These are phyloP conservation scores for Periplaneta americana DNA, from an alignment of 1,140 invertebrate species.

Conservation along the genomic window DNA sequence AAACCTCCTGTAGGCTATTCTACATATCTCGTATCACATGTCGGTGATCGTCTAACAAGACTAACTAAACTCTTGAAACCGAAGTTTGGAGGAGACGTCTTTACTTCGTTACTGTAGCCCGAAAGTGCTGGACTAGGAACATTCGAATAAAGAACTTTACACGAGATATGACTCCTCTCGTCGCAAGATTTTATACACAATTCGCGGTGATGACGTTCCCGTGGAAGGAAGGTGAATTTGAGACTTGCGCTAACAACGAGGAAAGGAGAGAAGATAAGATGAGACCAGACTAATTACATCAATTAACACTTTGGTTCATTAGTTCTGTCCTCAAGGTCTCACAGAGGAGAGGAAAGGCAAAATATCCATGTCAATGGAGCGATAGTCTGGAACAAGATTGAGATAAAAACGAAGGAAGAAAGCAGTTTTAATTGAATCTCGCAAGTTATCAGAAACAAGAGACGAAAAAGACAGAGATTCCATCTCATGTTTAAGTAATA, in stretches of 20 bases:
- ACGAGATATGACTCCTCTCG: too few relatives aligned
- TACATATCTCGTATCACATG: too few relatives aligned
- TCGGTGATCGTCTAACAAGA: too few relatives aligned
- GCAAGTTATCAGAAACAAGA: background rate
- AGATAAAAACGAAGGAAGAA: background rate
- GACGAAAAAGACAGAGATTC: too few relatives aligned
- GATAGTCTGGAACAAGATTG: background rate
- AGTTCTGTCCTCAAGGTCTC: background rate
- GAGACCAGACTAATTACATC: background rate
- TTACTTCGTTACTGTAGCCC: too few relatives aligned
- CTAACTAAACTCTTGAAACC: too few relatives aligned
- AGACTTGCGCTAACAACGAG: background rate
- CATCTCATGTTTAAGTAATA: too few relatives aligned
- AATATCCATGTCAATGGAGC: background rate
- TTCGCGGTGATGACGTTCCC: background rate
- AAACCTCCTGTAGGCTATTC: too few relatives aligned
- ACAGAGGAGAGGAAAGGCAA: background rate
- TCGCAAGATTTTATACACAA: background rate
- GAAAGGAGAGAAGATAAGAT: background rate
- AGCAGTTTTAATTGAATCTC: background rate
- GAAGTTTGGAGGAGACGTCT: too few relatives aligned
- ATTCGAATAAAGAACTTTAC: too few relatives aligned
- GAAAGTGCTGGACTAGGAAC: too few relatives aligned
- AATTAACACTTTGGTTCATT: background rate
- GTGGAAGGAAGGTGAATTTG: background rate